phyloP scores from a whole-genome alignment of 2,888 invertebrate genomes.

The Nemotelus pantherinus region DNA sequence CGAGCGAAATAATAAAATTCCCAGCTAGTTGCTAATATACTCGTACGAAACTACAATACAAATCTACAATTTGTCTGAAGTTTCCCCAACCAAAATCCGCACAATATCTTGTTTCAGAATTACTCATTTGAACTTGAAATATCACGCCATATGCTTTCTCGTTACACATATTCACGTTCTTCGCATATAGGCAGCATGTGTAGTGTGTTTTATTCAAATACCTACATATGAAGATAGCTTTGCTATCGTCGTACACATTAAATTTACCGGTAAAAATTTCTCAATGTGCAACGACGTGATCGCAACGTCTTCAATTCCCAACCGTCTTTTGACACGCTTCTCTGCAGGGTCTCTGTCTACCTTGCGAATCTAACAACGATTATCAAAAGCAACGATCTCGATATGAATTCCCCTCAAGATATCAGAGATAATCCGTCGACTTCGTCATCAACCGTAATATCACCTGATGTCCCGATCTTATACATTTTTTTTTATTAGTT shows the following conservation, averaged over 20 bases:
- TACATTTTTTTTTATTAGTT: constrained; percentile 36
- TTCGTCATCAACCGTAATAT: constrained; percentile 48
- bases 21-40: no score
- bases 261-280: constrained; percentile 36
- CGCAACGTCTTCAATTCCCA: background rate
- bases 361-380: no score
- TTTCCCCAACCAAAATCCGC: background rate
- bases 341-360: no score
- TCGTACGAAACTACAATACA: no score
- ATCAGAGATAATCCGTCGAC: constrained; percentile 4
- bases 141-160: constrained; percentile 63
- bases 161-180: background rate
- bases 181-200: background rate
- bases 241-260: constrained; percentile 13
- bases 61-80: background rate
- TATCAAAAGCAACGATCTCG: background rate
- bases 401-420: background rate
- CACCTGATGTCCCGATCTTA: constrained; percentile 48
- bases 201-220: no score
- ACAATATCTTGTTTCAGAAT: constrained; percentile 14
- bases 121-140: constrained; percentile 59
- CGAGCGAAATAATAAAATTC: no score
- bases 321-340: no score
- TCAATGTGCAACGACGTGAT: background rate
- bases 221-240: background rate